Percentiles rank a stretch among this genome's conserved stretches.
Conservation (phyloP, 2,888 invertebrate genomes). For the Melipona bicolor region DNA sequence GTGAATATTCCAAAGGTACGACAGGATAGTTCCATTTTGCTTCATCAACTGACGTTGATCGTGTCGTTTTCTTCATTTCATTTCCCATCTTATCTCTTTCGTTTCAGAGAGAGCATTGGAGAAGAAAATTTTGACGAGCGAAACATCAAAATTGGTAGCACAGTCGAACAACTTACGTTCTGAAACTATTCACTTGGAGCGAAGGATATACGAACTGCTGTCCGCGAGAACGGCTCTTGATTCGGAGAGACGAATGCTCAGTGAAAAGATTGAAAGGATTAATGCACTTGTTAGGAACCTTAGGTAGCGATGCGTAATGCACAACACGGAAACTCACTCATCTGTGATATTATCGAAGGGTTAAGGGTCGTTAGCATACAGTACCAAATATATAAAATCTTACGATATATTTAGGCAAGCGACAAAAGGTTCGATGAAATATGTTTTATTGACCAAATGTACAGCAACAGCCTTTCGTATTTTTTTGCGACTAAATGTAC, state of each 20-base stretch:
- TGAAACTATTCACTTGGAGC: constrained; percentile 78
- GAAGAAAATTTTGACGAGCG: constrained; percentile 75
- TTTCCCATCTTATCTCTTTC: neutral
- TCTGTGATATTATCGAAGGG: constrained; percentile 83
- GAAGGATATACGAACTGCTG: constrained; percentile 77
- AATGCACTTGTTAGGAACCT: constrained; percentile 79
- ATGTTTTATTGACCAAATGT: constrained; percentile 72
- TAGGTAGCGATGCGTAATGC: constrained; percentile 82
- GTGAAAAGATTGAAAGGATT: constrained; percentile 80
- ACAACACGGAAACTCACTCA: constrained; percentile 83
- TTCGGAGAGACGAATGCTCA: constrained; percentile 77
- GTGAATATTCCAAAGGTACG: constrained; percentile 81
- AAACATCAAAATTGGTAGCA: constrained; percentile 77
- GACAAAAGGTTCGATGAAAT: constrained; percentile 12
- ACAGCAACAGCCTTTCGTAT: constrained; percentile 66
- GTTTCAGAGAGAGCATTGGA: constrained; percentile 79
- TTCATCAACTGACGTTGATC: neutral
- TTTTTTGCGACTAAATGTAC: constrained; percentile 45
- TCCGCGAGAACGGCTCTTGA: constrained; percentile 77
- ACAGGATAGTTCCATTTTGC: neutral
- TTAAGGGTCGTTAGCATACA: constrained; percentile 80
- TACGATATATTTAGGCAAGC: constrained; percentile 60
- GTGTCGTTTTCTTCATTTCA: neutral
- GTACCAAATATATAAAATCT: constrained; percentile 65
- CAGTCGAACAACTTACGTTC: constrained; percentile 78